Conservation (phyloP, 2,888 invertebrate genomes). For the Archips xylosteana region DNA sequence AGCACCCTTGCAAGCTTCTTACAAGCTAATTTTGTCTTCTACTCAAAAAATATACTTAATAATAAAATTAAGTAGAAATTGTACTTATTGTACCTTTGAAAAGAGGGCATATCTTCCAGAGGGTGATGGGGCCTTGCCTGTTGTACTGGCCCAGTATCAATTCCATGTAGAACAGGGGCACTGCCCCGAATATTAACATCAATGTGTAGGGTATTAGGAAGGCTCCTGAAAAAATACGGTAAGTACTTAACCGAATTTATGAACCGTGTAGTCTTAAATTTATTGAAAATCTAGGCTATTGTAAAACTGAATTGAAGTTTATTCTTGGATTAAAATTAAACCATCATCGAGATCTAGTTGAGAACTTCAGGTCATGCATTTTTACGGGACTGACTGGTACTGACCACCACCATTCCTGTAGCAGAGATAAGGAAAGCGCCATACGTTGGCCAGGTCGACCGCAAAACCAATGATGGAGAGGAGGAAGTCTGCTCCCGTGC, state of each 20-base stretch:
- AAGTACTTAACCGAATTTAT: too few species aligned
- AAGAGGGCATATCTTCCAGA: conserved; percentile 94
- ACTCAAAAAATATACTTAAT: too few species aligned
- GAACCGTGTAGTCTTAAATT: too few species aligned
- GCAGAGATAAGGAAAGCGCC: conserved; percentile 93
- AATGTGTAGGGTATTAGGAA: conserved; percentile 91
- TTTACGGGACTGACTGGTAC: background rate
- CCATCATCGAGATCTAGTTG: too few species aligned
- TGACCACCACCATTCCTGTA: conserved; percentile 92
- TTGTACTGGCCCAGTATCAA: conserved; percentile 91
- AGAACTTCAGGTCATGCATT: too few species aligned
- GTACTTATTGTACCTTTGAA: conserved; percentile 89
- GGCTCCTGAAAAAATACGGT: conserved; percentile 84
- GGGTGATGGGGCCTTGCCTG: conserved; percentile 90
- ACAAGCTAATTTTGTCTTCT: too few species aligned
- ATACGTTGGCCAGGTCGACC: conserved; percentile 94
- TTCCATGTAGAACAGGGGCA: conserved; percentile 93
- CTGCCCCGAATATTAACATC: conserved; percentile 91
- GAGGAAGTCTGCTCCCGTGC: conserved; percentile 92
- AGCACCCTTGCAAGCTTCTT: too few species aligned
- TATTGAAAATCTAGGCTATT: too few species aligned
- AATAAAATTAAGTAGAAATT: too few species aligned
- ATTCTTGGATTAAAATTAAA: too few species aligned
- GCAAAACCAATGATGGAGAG: conserved; percentile 94
- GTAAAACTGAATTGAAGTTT: too few species aligned